Evolutionary conservation across 1,140 invertebrate genomes (phyloP).

Genomic region (Drosophila sproati): DNA sequence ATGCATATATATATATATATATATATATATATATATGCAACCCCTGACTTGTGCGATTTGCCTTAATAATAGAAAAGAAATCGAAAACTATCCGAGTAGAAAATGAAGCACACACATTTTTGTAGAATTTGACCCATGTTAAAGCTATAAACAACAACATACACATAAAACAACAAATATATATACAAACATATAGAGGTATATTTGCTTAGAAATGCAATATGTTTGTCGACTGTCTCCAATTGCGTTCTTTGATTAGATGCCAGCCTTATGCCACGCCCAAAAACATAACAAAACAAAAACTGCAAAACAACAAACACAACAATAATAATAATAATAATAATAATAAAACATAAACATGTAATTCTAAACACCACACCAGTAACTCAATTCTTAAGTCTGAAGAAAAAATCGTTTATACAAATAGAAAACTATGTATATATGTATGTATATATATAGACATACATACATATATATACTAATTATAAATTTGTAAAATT

Average conservation of each 20-base stretch:
- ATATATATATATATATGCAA: constrained; percentile 23
- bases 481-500: constrained; percentile 19
- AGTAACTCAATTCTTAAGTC: constrained; percentile 76
- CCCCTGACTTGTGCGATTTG: constrained; percentile 68
- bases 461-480: constrained; percentile 13
- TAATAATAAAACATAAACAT: constrained; percentile 39
- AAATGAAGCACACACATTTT: constrained; percentile 3
- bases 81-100: background rate
- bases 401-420: constrained; percentile 69
- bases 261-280: constrained; percentile 57
- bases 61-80: constrained; percentile 66
- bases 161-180: background rate
- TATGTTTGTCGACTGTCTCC: constrained; percentile 37
- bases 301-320: constrained; percentile 15
- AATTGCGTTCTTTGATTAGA: constrained; percentile 53
- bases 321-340: constrained; percentile 27
- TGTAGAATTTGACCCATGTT: constrained; percentile 1
- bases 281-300: constrained; percentile 32
- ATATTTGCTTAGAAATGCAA: constrained; percentile 6
- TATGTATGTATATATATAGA: constrained; percentile 24
- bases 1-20: constrained; percentile 23
- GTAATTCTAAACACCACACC: constrained; percentile 28
- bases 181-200: constrained; percentile 23
- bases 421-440: constrained; percentile 32
- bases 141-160: background rate